These are phyloP conservation scores for Rallus crepitans DNA, from an alignment of 2,797 vertebrate genomes.

Conservation along the genomic window DNA sequence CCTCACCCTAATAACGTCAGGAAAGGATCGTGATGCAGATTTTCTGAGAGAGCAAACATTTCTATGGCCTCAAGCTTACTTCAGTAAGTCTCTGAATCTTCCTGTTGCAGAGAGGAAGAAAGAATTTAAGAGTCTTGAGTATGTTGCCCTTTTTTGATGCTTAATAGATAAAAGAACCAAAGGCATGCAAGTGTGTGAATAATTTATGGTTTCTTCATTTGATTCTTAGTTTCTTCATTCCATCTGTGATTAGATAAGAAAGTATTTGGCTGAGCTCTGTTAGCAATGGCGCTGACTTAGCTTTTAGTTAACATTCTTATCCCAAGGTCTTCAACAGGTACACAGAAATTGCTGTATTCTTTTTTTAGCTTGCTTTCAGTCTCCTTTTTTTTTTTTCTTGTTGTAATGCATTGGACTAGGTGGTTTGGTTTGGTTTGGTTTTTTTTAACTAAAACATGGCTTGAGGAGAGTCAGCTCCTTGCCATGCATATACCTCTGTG, in stretches of 20 bases:
- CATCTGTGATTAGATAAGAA: not conserved
- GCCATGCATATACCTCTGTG: too few species aligned
- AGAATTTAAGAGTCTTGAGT: not conserved
- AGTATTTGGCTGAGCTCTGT: not conserved
- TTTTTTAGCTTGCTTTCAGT: not conserved
- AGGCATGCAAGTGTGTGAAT: not conserved
- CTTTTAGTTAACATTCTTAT: not conserved
- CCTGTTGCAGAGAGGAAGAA: not conserved
- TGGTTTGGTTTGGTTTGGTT: too few species aligned
- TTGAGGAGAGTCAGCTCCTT: not conserved
- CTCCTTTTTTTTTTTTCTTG: not conserved
- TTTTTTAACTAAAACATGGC: not conserved
- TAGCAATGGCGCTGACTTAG: not conserved
- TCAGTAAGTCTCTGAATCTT: not conserved
- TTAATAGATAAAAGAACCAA: not conserved
- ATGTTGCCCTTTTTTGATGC: not conserved
- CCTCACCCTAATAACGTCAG: not conserved
- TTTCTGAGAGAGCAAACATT: not conserved
- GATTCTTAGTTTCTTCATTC: slow-evolving; percentile 1
- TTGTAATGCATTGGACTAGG: not conserved
- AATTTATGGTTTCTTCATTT: not conserved
- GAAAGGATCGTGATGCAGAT: not conserved
- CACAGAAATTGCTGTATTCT: not conserved
- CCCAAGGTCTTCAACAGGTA: not conserved
- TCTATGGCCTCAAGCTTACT: not conserved